Evolutionary conservation across 2,888 invertebrate genomes (phyloP).

Genomic region (Andrena bucephala): DNA sequence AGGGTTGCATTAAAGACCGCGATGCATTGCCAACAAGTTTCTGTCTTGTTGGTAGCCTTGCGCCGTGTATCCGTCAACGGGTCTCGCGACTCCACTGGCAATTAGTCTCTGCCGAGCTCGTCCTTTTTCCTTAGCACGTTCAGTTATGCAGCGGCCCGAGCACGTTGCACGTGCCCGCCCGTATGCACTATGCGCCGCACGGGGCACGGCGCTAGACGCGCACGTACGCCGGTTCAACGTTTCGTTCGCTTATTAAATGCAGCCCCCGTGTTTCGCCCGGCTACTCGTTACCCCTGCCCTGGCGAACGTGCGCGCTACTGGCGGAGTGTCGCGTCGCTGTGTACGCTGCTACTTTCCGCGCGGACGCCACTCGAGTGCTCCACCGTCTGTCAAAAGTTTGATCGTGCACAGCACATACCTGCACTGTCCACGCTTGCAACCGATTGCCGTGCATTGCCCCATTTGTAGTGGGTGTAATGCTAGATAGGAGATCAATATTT

Average conservation of each 20-base stretch:
- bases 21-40: conserved; percentile 22
- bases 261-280: conserved; percentile 45
- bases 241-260: conserved; percentile 62
- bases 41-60: conserved; percentile 16
- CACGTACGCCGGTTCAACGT: conserved; percentile 56
- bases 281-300: conserved; percentile 41
- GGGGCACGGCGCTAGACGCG: conserved; percentile 19
- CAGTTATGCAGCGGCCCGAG: conserved; percentile 42
- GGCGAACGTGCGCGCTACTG: neutral
- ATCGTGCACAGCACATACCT: no score
- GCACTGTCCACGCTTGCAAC: no score
- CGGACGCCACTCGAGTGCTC: neutral
- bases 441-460: conserved; percentile 24
- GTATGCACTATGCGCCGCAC: conserved; percentile 32
- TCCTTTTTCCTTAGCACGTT: conserved; percentile 5
- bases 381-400: no score
- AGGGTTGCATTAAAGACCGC: conserved; percentile 22
- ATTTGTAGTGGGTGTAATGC: neutral
- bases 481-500: conserved; percentile 38
- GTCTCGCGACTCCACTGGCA: conserved; percentile 41
- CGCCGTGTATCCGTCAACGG: conserved; percentile 43
- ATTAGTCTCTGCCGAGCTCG: conserved; percentile 51
- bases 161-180: conserved; percentile 22
- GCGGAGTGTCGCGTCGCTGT: neutral
- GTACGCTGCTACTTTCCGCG: neutral